Evolutionary conservation across 1,140 invertebrate genomes (phyloP), one percentile per base, ranked within the genome.

Genomic region (Lordiphosa clarofinis): DNA sequence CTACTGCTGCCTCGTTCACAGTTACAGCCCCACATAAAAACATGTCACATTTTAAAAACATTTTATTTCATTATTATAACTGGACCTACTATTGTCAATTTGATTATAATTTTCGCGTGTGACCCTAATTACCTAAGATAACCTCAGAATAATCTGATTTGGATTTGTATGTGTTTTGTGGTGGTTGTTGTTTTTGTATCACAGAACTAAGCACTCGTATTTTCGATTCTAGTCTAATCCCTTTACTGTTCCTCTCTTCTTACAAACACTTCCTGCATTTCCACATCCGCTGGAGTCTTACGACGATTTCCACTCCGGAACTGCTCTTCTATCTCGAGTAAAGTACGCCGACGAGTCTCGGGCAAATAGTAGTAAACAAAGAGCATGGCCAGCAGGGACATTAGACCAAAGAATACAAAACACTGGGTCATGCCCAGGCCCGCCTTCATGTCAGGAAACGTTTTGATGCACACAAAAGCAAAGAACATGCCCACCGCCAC

Each of bases 291-390:
- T 2, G 43, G 46, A 5, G 21, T 21, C 13, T 52, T 57, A 1
- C 13, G 40, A 4, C 13, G 24, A 1, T 57, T 61, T 0, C 64
- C 71, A 28, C 36, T 67, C 0, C 76, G 87, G 56, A 92, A 93
- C 64, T 91, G 88, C 4, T 92, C 90, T 57, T 93, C 92, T 33
- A 96, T 95, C 84, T 96, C 93, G 12, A 93, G 91, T 3, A 96
- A 88, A 0, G 92, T 92, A 66, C 94, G 94, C 0, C 95, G 94
- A 61, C 93, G 94, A 0, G 96, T 97, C 88, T 97, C 96, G 0
- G 96, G 96, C 4, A 97, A 82, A 10, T 92, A 91, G 5, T 93
- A 86, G 3, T 91, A 86, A 0, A 95, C 90, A 69, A 95, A 94
- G 1, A 96, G 48, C 1, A 93, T 91, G 0, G 94, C 94, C 1